Evolutionary conservation across 1,140 invertebrate species (phyloP), one percentile per base, ranked within the genome.

Genomic region (Trichoplusia ni): DNA sequence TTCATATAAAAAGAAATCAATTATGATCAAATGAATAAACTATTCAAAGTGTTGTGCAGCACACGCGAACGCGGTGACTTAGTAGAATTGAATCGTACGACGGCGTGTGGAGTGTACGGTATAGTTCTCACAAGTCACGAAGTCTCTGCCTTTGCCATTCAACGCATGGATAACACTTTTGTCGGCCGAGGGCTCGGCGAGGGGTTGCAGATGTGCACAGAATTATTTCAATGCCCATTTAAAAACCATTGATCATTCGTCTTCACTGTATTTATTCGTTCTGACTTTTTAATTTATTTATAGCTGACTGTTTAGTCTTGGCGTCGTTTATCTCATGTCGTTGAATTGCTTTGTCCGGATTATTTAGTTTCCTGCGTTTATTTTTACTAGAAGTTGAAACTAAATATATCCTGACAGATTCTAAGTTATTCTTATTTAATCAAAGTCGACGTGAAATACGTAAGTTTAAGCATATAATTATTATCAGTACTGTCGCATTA

Each of bases 1-100:
- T 67, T 64, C 11, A 47, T 60, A 73, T 75, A 64, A 77, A 79
- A 81, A 73, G 76, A 78, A 77, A 69, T 79, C 75, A 75, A 78
- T 81, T 78, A 77, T 73, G 73, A 73, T 63, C 56, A 68, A 63
- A 69, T 76, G 71, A 79, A 78, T 73, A 71, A 61, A 63, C 75
- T 67, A 74, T 81, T 81, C 61, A 78, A 71, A 56, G 21, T 31
- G 31, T 37, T 51, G 59, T 51, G 44, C 33, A 40, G 25, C 21
- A 61, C 58, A 61, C 64, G 35, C 47, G 29, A 46, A 18, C 47
- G 14, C 60, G 29, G 59, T 69, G 70, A 75, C 68, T 77, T 56
- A 29, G 29, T 56, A 66, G 47, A 44, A 53, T 47, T 49, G 37
- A 53, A 37, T 21, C n/a, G 49, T 56, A 44, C n/a, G n/a, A n/a